Evolutionary conservation across 2,797 vertebrate genomes (phyloP).

Genomic region (Phrynocephalus forsythii): DNA sequence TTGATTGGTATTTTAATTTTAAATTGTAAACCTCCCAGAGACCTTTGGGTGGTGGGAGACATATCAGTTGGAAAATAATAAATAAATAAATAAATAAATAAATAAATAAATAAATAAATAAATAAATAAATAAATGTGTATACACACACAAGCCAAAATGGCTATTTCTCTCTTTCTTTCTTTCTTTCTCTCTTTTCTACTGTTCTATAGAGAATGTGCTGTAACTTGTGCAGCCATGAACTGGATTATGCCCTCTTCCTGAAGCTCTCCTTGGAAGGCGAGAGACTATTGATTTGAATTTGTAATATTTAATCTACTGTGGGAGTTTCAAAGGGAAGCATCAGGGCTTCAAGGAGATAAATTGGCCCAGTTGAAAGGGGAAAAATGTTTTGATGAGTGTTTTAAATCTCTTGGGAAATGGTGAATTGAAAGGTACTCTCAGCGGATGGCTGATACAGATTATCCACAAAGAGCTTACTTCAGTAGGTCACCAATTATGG

Average conservation of each 20-base stretch:
- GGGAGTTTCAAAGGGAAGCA: conserved; percentile 55
- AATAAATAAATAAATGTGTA: neutral
- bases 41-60: too few relatives aligned
- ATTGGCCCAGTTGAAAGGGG: conserved; percentile 33
- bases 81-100: too few relatives aligned
- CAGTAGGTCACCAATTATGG: conserved; percentile 66
- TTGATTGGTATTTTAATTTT: too few relatives aligned
- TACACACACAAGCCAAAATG: neutral
- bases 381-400: conserved; percentile 64
- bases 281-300: conserved; percentile 69
- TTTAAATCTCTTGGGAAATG: conserved; percentile 70
- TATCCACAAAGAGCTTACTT: conserved; percentile 62
- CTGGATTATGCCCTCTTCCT: conserved; percentile 50
- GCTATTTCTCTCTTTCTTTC: neutral
- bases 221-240: conserved; percentile 49
- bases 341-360: conserved; percentile 60
- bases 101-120: too few relatives aligned
- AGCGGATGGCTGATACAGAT: conserved; percentile 57
- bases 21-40: too few relatives aligned
- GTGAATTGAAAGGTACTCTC: conserved; percentile 57
- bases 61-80: too few relatives aligned
- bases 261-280: conserved; percentile 49
- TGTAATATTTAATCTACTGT: conserved; percentile 63
- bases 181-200: too few relatives aligned
- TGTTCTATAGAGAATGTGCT: conserved; percentile 63